Evolutionary conservation across 2,888 invertebrate species (phyloP).

Genomic region (Litoditis marina): DNA sequence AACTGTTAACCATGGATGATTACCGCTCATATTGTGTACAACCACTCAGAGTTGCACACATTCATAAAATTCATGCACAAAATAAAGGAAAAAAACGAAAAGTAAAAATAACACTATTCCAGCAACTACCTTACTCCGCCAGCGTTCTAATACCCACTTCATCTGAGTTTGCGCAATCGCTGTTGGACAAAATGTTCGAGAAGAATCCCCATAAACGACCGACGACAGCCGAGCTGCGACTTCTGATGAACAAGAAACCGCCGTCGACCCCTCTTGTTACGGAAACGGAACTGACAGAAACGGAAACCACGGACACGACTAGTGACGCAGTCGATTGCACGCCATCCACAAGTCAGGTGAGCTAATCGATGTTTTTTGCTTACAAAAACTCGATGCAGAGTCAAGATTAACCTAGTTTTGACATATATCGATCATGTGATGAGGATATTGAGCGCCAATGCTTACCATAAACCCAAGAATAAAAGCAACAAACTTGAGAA

Average conservation of each 20-base stretch:
- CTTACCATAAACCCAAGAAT: too few species aligned
- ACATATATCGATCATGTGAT: too few species aligned
- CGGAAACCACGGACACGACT: neutral
- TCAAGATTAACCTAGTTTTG: too few species aligned
- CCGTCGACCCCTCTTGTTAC: too few species aligned
- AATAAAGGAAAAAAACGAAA: neutral
- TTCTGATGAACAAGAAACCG: too few species aligned
- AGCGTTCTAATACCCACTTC: slow-evolving; percentile 40
- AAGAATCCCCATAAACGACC: slow-evolving; percentile 28
- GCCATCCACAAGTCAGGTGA: neutral
- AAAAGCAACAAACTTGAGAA: too few species aligned
- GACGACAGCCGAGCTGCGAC: neutral
- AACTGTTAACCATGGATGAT: too few species aligned
- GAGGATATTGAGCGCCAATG: too few species aligned
- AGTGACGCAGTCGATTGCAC: neutral
- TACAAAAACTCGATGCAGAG: too few species aligned
- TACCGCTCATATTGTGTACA: too few species aligned
- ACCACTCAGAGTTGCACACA: too few species aligned
- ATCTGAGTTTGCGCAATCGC: slow-evolving; percentile 31
- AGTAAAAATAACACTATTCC: neutral
- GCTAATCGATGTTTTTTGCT: neutral
- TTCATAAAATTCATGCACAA: neutral
- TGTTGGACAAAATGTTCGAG: slow-evolving; percentile 40
- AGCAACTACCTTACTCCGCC: slow-evolving; percentile 41
- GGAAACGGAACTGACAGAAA: neutral